Conservation (phyloP, 2,113 vertebrate genomes). For the Miniopterus natalensis region DNA sequence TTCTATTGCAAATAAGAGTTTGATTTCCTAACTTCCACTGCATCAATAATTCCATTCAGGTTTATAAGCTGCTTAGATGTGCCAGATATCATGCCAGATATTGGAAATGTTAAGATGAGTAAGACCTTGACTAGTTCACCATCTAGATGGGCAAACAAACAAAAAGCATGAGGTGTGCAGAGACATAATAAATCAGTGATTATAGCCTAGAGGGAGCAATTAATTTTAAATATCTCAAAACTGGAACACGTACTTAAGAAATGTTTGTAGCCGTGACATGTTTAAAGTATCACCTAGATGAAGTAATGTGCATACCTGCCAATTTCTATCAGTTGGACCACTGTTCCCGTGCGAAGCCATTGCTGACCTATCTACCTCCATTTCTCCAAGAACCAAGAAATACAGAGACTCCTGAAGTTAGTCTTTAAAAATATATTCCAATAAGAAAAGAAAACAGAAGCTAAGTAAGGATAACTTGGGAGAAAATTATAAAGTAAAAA, state of each 20-base stretch:
- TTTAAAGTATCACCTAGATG: not conserved
- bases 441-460: not conserved
- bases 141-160: not conserved
- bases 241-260: not conserved
- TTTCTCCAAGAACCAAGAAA: not conserved
- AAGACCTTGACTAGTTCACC: not conserved
- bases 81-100: not conserved
- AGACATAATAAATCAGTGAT: not conserved
- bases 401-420: not conserved
- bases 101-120: not conserved
- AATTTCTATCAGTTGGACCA: not conserved
- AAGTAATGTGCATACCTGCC: not conserved
- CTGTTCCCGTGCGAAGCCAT: not conserved
- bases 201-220: not conserved
- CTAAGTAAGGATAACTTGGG: not conserved
- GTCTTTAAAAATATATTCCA: not conserved
- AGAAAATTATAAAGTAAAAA: not conserved
- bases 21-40: not conserved
- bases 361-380: not conserved
- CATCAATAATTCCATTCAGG: not conserved
- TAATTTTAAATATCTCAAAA: constrained; percentile 31
- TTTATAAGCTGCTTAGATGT: not conserved
- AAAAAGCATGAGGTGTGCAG: not conserved
- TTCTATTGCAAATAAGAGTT: constrained; percentile 33
- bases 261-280: not conserved